Percentiles rank a stretch among this genome's conserved stretches.
Conservation (phyloP, 2,888 invertebrate species). For the Pilophorus perplexus region DNA sequence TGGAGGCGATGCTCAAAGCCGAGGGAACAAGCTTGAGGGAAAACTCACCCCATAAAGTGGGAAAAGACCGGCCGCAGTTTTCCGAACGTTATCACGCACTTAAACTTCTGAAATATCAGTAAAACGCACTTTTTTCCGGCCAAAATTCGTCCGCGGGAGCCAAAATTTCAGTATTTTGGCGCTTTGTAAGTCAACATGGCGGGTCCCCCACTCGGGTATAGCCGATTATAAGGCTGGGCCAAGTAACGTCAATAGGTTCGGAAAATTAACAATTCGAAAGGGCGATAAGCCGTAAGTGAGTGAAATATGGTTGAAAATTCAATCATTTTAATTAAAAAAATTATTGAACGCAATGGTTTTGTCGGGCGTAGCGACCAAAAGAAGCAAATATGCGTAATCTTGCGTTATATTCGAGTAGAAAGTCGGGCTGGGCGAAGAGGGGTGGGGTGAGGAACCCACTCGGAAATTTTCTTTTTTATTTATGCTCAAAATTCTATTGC, state of each 20-base stretch:
- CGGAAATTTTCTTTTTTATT: slow-evolving; percentile 23
- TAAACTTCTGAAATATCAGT: slow-evolving; percentile 22
- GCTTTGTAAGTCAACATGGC: slow-evolving; percentile 55
- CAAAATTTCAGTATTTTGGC: slow-evolving; percentile 48
- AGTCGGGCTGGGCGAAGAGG: slow-evolving; percentile 10
- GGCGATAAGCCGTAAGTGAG: not conserved
- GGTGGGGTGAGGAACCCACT: slow-evolving; percentile 50
- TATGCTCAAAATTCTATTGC: slow-evolving; percentile 47
- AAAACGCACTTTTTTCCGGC: slow-evolving; percentile 28
- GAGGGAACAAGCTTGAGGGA: slow-evolving; percentile 45
- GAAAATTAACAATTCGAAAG: slow-evolving; percentile 15
- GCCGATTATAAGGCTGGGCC: slow-evolving; percentile 53
- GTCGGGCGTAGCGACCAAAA: not conserved
- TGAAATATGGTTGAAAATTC: not conserved
- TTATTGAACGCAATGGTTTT: slow-evolving; percentile 8
- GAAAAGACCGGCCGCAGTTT: slow-evolving; percentile 43
- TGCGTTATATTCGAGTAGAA: slow-evolving; percentile 10
- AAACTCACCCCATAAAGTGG: slow-evolving; percentile 43
- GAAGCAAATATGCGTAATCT: not conserved
- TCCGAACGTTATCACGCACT: slow-evolving; percentile 30
- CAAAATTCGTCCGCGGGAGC: slow-evolving; percentile 35
- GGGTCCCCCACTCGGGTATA: slow-evolving; percentile 54
- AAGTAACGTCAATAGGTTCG: slow-evolving; percentile 45
- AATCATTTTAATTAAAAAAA: slow-evolving; percentile 8
- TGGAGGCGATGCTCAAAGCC: slow-evolving; percentile 44